Evolutionary conservation across 2,888 invertebrate species (phyloP).

Genomic region (Protula sp.): DNA sequence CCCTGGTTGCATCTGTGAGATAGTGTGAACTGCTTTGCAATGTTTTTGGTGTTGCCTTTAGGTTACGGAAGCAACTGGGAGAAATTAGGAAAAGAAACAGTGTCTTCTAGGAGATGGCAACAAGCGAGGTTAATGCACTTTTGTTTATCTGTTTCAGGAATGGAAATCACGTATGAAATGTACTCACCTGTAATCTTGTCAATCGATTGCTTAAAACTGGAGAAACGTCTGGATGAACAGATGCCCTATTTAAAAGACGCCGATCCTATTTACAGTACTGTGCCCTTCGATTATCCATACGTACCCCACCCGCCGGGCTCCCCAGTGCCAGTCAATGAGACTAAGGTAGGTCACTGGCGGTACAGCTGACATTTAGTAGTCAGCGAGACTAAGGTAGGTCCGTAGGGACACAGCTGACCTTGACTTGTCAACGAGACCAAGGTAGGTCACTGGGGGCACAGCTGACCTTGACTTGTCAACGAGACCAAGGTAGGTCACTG

Average conservation of each 20-base stretch:
- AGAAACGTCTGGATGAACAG: constrained; percentile 85
- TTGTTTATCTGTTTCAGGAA: too few relatives aligned
- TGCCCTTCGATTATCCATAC: constrained; percentile 85
- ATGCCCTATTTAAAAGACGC: constrained; percentile 83
- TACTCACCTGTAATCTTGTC: constrained; percentile 89
- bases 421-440: too few relatives aligned
- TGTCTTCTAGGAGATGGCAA: neutral
- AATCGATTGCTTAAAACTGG: constrained; percentile 84
- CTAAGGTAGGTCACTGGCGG: constrained; percentile 42
- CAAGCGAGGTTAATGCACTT: neutral
- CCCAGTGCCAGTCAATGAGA: constrained; percentile 69
- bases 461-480: too few relatives aligned
- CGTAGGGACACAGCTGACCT: too few relatives aligned
- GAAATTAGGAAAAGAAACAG: neutral
- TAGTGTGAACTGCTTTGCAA: too few relatives aligned
- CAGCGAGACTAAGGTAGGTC: too few relatives aligned
- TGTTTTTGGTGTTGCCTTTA: too few relatives aligned
- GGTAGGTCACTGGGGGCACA: too few relatives aligned
- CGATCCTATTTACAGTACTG: constrained; percentile 82
- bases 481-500: too few relatives aligned
- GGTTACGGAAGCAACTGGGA: too few relatives aligned
- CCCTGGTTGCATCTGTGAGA: too few relatives aligned
- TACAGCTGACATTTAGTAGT: too few relatives aligned
- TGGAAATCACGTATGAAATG: constrained; percentile 74
- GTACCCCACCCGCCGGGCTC: constrained; percentile 71